Evolutionary conservation across 92 coral and sea anemone species (phyloP).

Genomic region (Zoanthus sansibaricus): DNA sequence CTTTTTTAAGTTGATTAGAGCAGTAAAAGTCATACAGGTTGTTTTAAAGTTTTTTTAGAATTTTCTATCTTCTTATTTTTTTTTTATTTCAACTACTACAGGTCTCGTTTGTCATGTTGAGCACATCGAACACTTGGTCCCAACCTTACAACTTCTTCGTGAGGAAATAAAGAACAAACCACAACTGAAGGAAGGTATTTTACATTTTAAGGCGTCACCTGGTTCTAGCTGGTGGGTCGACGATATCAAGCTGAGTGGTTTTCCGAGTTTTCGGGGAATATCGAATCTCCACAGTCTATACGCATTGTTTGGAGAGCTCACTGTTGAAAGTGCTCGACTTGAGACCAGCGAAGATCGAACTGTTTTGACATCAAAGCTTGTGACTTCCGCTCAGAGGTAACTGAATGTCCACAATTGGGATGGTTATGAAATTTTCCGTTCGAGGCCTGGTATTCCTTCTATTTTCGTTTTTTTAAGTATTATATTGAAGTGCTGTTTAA

Average conservation of each 20-base stretch:
- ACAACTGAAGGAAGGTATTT: constrained; percentile 58
- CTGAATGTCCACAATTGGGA: neutral
- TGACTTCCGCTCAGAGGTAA: constrained; percentile 40
- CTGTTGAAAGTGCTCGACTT: constrained; percentile 67
- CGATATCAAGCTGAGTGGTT: constrained; percentile 72
- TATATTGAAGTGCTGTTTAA: too few relatives aligned
- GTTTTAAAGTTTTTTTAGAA: too few relatives aligned
- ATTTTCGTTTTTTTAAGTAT: too few relatives aligned
- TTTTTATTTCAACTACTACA: neutral
- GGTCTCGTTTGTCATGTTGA: constrained; percentile 77
- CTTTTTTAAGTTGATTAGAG: too few relatives aligned
- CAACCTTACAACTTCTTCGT: constrained; percentile 60
- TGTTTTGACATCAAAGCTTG: constrained; percentile 60
- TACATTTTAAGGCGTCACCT: constrained; percentile 62
- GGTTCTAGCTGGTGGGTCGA: constrained; percentile 60
- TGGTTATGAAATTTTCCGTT: neutral
- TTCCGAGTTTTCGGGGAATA: constrained; percentile 80
- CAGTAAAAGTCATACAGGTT: too few relatives aligned
- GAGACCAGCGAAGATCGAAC: constrained; percentile 53
- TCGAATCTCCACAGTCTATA: constrained; percentile 65
- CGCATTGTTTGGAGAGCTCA: constrained; percentile 75
- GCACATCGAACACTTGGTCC: constrained; percentile 70
- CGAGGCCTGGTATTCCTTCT: too few relatives aligned
- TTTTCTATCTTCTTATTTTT: too few relatives aligned
- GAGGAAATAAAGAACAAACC: constrained; percentile 64